Percentiles rank a stretch among this genome's conserved stretches.
phyloP scores from a whole-genome alignment of 2,113 vertebrate species.

The Phoenicopterus ruber region DNA sequence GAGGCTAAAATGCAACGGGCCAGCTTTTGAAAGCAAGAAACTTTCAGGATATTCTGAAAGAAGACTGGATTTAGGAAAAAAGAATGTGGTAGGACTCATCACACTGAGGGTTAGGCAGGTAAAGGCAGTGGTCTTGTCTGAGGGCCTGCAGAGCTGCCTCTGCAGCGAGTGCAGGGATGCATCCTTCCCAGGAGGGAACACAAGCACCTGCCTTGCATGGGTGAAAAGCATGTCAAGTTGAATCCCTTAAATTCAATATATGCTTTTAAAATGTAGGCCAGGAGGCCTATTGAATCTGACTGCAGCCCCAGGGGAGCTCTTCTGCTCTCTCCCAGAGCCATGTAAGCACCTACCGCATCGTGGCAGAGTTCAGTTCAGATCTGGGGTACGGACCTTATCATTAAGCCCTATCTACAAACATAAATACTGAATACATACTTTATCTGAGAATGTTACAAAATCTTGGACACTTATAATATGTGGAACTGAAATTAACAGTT shows the following conservation, averaged over 20 bases:
- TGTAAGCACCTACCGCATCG: accelerated
- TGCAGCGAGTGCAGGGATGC: background rate
- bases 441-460: background rate
- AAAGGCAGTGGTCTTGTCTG: background rate
- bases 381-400: background rate
- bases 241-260: background rate
- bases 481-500: background rate
- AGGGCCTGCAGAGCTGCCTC: background rate
- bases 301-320: background rate
- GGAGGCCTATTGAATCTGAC: background rate
- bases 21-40: background rate
- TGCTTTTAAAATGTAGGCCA: background rate
- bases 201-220: background rate
- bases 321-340: background rate
- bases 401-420: background rate
- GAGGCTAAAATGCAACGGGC: background rate
- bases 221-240: background rate
- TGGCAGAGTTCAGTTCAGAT: background rate
- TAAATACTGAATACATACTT: background rate
- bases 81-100: background rate
- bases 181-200: background rate
- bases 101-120: background rate
- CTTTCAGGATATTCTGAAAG: background rate
- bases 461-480: background rate
- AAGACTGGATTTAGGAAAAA: background rate